Evolutionary conservation across 2,888 invertebrate species (phyloP).

Genomic region (Ditylenchus weischeri): DNA sequence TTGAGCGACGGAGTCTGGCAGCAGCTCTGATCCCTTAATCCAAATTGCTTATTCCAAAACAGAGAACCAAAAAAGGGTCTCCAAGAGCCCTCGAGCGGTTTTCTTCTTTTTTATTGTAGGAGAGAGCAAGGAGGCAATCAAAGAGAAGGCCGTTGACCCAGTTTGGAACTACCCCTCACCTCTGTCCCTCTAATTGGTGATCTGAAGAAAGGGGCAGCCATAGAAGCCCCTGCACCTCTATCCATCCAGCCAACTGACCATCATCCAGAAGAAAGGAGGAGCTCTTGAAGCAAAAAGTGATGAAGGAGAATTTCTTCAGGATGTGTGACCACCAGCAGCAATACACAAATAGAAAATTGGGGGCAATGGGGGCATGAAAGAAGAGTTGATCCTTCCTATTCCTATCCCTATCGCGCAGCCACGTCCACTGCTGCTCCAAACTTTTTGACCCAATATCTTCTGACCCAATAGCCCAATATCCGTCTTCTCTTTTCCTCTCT

Average conservation of each 20-base stretch:
- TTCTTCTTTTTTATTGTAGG: not conserved
- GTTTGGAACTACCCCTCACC: slow-evolving; percentile 5
- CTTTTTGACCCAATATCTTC: slow-evolving; percentile 10
- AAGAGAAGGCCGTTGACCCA: slow-evolving; percentile 5
- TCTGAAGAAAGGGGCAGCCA: not conserved
- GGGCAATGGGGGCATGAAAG: not conserved
- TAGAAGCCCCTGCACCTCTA: too few relatives aligned
- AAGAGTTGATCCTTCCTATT: not conserved
- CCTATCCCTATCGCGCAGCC: slow-evolving; percentile 3
- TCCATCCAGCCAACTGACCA: too few relatives aligned
- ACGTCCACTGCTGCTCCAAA: not conserved
- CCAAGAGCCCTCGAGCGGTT: slow-evolving; percentile 12
- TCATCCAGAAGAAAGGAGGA: not conserved
- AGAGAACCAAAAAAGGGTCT: not conserved
- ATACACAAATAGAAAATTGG: not conserved
- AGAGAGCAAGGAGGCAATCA: too few relatives aligned
- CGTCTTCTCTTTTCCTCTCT: slow-evolving; percentile 2
- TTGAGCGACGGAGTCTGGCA: not conserved
- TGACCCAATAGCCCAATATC: slow-evolving; percentile 9
- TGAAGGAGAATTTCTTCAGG: slow-evolving; percentile 8
- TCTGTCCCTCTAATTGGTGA: slow-evolving; percentile 7
- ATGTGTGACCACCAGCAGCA: not conserved
- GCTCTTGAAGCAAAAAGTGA: slow-evolving; percentile 6
- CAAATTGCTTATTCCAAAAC: too few relatives aligned
- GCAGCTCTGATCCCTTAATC: not conserved